Percentiles rank a stretch among this genome's conserved stretches.
phyloP scores from a whole-genome alignment of 2,888 invertebrate genomes.

The Ochropleura plecta region DNA sequence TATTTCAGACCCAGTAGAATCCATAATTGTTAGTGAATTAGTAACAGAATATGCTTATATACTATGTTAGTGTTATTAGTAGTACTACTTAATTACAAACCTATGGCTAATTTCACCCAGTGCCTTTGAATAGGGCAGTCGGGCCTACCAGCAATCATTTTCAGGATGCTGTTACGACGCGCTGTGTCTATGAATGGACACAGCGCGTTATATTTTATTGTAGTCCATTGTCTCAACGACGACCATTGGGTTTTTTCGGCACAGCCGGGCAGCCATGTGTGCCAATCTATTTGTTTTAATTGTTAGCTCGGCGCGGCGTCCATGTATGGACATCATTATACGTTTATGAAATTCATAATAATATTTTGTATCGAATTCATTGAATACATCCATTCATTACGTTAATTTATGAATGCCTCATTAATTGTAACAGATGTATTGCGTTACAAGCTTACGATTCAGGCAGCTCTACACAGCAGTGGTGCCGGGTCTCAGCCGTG shows the following conservation, averaged over 20 bases:
- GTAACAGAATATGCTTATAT: too few species aligned
- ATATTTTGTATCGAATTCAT: conserved; percentile 43
- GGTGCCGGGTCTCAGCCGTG: conserved; percentile 12
- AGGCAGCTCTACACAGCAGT: background rate
- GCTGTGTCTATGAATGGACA: conserved; percentile 60
- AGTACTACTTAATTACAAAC: too few species aligned
- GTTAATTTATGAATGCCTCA: background rate
- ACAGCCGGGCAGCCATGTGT: conserved; percentile 40
- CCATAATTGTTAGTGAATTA: too few species aligned
- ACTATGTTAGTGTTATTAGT: too few species aligned
- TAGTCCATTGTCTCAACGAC: conserved; percentile 45
- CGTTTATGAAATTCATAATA: conserved; percentile 43
- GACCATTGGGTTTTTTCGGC: conserved; percentile 47
- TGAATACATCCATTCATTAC: conserved; percentile 23
- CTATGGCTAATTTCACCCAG: too few species aligned
- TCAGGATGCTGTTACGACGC: too few species aligned
- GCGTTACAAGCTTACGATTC: background rate
- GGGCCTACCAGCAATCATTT: too few species aligned
- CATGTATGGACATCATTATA: conserved; percentile 46
- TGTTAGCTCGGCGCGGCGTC: conserved; percentile 28
- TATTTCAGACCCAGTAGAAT: too few species aligned
- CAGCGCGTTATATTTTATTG: conserved; percentile 56
- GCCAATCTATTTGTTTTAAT: conserved; percentile 34
- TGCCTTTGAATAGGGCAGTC: too few species aligned
- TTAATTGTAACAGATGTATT: conserved; percentile 19